Conservation (phyloP, 2,888 invertebrate genomes). For the Cantharis rustica region DNA sequence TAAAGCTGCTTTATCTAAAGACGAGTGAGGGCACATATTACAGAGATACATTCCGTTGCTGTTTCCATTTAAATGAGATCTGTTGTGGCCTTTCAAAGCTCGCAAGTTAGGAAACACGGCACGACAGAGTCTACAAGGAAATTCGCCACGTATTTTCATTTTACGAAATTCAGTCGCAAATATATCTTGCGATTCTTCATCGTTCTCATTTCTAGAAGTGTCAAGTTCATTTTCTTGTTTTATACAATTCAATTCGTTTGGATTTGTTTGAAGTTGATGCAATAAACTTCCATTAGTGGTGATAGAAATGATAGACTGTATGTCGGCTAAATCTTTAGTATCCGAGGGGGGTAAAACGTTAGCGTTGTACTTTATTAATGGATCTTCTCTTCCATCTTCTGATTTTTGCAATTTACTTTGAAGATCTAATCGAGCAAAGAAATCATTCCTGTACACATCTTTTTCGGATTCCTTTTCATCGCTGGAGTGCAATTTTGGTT, state of each 20-base stretch:
- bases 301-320: conserved; percentile 81
- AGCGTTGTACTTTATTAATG: conserved; percentile 39
- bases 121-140: conserved; percentile 87
- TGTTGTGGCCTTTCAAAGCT: conserved; percentile 88
- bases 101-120: conserved; percentile 87
- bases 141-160: conserved; percentile 88
- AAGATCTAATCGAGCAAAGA: conserved; percentile 80
- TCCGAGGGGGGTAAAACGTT: conserved; percentile 53
- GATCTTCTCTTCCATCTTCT: conserved; percentile 35
- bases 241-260: conserved; percentile 48
- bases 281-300: conserved; percentile 72
- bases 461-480: conserved; percentile 56
- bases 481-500: conserved; percentile 45
- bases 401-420: conserved; percentile 67
- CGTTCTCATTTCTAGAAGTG: conserved; percentile 37
- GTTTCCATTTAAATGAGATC: conserved; percentile 80
- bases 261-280: conserved; percentile 63
- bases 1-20: conserved; percentile 88
- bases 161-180: conserved; percentile 85
- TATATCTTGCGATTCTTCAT: conserved; percentile 79
- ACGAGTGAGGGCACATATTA: conserved; percentile 90
- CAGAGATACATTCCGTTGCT: conserved; percentile 83
- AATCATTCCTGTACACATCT: conserved; percentile 72
- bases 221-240: conserved; percentile 35
- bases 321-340: conserved; percentile 81